Evolutionary conservation across 2,888 invertebrate genomes (phyloP), one percentile per base, ranked within the genome.

Genomic region (Eupsilia transversa): DNA sequence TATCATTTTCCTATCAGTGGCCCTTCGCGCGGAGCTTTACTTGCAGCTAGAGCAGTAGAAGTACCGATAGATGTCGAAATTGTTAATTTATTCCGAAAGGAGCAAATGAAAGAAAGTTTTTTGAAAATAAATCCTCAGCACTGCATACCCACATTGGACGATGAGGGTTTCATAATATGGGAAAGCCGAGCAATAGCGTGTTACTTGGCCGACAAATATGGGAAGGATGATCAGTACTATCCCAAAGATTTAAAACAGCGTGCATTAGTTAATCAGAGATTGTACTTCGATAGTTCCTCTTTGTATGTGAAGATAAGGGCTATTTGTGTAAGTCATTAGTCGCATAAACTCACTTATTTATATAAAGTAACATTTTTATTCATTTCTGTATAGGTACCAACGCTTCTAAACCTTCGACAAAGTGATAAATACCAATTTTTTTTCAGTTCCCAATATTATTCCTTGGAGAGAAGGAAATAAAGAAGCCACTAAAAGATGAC

Each of bases 151-250:
- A 97, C 98, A 14, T 93, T 98, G 74, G 97, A 97, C 38, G 98
- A 98, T 89, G 96, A 97, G 74, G 97, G 97, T 20, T 97, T 97
- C 88, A 91, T 96, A 23, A 81, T 98, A 65, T 97, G 97, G 97
- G 98, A 98, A 90, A 97, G 97, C 85, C 96, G 97, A 54, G 97
- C 97, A 14, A 97, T 97, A 77, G 96, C 97, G 6, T 93, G 96
- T 64, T 98, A 98, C 90, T 94, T 98, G 80, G 97, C 96, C 0
- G 96, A 97, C 80, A 96, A 97, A 79, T 97, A 97, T 90, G 97
- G 96, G 0, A 97, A 97, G 89, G 96, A 97, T 85, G 97, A 97
- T 77, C 90, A 92, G 54, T 92, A 97, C 38, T 97, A 97, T 91
- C 97, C 98, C 0, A 96, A 95, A 80, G 97, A 97, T 88, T 88